Evolutionary conservation across 2,113 vertebrate genomes (phyloP).

Genomic region (Chionis minor): DNA sequence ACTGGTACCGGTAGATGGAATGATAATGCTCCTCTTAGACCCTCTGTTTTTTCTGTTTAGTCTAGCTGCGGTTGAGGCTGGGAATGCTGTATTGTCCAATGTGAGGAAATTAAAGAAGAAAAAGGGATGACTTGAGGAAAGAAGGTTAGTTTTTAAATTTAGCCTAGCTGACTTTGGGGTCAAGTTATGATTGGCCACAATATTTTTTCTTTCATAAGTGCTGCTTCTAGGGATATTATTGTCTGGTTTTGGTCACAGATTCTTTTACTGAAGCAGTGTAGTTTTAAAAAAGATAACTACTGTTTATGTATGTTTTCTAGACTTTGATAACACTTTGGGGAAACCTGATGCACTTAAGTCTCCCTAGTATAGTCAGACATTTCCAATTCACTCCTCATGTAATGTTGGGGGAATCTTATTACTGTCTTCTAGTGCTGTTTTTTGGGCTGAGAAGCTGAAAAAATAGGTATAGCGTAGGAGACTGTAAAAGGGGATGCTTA

Average conservation of each 20-base stretch:
- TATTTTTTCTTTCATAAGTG: not conserved
- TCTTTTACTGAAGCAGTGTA: not conserved
- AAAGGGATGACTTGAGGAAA: not conserved
- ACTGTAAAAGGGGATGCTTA: not conserved
- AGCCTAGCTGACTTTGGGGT: not conserved
- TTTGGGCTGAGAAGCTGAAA: not conserved
- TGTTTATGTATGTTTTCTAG: not conserved
- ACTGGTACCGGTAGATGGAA: not conserved
- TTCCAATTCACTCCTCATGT: not conserved
- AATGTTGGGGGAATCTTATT: not conserved
- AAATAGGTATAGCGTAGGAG: not conserved
- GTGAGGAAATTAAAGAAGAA: not conserved
- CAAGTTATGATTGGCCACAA: not conserved
- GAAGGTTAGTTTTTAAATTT: not conserved
- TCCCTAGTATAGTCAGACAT: not conserved
- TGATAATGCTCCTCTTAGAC: not conserved
- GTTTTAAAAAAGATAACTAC: not conserved
- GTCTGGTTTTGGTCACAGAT: not conserved
- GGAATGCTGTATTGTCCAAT: not conserved
- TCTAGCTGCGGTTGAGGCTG: not conserved
- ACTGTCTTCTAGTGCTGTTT: not conserved
- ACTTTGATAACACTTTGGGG: not conserved
- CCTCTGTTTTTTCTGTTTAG: not conserved
- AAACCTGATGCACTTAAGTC: not conserved
- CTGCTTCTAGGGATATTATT: not conserved